These are phyloP conservation scores for Himalopsyche anomala DNA, from an alignment of 2,888 invertebrate species.

Conservation along the genomic window DNA sequence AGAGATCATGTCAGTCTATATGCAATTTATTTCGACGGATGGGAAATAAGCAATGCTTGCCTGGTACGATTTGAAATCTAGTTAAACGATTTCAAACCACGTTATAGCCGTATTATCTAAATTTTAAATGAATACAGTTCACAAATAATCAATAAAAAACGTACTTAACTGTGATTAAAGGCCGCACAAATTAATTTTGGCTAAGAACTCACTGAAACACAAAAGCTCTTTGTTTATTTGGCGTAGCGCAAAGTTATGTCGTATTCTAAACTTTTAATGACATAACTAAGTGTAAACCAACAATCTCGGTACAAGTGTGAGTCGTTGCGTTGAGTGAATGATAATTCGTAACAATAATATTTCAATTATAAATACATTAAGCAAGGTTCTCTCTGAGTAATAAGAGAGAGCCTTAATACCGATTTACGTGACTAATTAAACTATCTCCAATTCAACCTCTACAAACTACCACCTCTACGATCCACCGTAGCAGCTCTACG, in stretches of 20 bases:
- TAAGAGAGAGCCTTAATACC: constrained; percentile 34
- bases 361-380: constrained; percentile 34
- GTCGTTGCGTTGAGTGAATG: constrained; percentile 20
- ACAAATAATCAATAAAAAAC: too few species aligned
- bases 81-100: too few species aligned
- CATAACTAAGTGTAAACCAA: constrained; percentile 17
- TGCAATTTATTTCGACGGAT: too few species aligned
- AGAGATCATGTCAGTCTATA: too few species aligned
- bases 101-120: too few species aligned
- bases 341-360: constrained; percentile 21
- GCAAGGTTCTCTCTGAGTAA: constrained; percentile 5
- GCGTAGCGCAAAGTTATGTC: not conserved
- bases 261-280: not conserved
- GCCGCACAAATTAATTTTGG: too few species aligned
- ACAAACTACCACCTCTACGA: not conserved
- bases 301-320: constrained; percentile 17
- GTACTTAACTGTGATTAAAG: too few species aligned
- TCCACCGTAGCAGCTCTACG: constrained; percentile 2
- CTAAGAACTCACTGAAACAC: too few species aligned
- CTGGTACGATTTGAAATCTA: too few species aligned
- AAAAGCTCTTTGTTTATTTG: too few species aligned
- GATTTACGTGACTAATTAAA: constrained; percentile 34
- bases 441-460: constrained; percentile 25
- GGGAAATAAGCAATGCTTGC: too few species aligned
- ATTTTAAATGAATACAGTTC: too few species aligned